Evolutionary conservation across 2,888 invertebrate species (phyloP), one percentile per base, ranked within the genome.

Genomic region (Dorcus hopei): DNA sequence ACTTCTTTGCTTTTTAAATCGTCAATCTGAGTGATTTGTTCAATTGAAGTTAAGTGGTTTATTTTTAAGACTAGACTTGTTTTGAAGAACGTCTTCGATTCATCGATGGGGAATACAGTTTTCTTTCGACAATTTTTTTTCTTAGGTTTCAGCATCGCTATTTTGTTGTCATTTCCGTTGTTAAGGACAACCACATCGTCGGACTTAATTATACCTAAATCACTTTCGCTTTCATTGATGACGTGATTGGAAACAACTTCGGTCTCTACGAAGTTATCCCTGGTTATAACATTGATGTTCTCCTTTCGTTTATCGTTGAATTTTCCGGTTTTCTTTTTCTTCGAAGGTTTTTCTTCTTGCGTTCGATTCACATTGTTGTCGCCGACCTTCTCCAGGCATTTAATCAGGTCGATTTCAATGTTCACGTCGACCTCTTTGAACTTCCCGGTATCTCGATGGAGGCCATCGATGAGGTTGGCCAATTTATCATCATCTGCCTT

Each of bases 401-500:
- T 57, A 40, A 57, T 48, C 9, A 57, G 45, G 23, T 57, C 57
- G 23, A 54, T 50, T 33, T 54, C 58, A 9, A 59, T 52, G 39
- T 59, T 59, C 5, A 59, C 59, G n/a, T 59, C 59, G n/a, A 59
- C 59, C 38, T 59, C 59, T 56, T 59, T 59, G 19, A 59, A 59
- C 9, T 51, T 56, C 16, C 48, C 16, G 67, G 66, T 52, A 72
- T 82, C 81, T 69, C 84, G 83, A 60, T 82, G 83, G 53, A 87
- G 76, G 76, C 88, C 88, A 66, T 85, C 87, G 50, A 83, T 87
- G 40, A 89, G 72, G 88, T 88, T 88, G 1, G 87, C 87, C 63
- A 89, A 88, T 68, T 88, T 89, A 75, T 87, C 87, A 72, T 87
- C 87, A 41, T 88, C 79, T 42, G 86, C 84, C 71, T 86, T 74